Conservation (phyloP, 2,113 vertebrate genomes). For the Corynorhinus townsendii region DNA sequence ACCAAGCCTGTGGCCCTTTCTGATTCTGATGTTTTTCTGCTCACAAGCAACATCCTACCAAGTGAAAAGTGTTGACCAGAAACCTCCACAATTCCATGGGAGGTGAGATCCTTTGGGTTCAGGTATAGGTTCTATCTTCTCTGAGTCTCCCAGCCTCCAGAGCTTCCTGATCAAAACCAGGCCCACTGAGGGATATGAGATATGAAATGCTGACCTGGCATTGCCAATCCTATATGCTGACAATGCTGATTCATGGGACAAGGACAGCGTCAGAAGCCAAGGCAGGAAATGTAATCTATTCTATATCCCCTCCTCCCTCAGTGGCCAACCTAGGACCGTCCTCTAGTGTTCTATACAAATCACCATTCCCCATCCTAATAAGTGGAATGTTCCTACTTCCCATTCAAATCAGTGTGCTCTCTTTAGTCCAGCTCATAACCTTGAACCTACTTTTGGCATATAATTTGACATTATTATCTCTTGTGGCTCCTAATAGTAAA, state of each 20-base stretch:
- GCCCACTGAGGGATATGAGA: not conserved
- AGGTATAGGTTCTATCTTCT: not conserved
- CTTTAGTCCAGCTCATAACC: not conserved
- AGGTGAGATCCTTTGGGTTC: not conserved
- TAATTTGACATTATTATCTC: not conserved
- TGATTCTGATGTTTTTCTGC: not conserved
- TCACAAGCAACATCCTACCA: not conserved
- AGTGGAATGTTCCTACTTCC: not conserved
- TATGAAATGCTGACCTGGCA: not conserved
- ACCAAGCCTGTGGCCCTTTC: not conserved
- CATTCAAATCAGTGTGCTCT: not conserved
- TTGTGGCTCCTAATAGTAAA: not conserved
- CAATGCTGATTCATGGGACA: not conserved
- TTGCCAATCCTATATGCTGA: not conserved
- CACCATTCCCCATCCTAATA: not conserved
- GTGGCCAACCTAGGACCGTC: not conserved
- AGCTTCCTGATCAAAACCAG: not conserved
- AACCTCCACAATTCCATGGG: not conserved
- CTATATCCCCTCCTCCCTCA: not conserved
- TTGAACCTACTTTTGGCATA: not conserved
- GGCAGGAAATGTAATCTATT: not conserved
- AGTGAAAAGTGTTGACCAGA: not conserved
- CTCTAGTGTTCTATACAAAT: not conserved
- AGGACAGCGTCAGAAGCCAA: not conserved
- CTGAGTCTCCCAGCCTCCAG: not conserved